Percentiles rank a stretch among this genome's conserved stretches.
These are phyloP conservation scores for Tadarida brasiliensis DNA, from an alignment of 2,797 vertebrate genomes.

Conservation along the genomic window DNA sequence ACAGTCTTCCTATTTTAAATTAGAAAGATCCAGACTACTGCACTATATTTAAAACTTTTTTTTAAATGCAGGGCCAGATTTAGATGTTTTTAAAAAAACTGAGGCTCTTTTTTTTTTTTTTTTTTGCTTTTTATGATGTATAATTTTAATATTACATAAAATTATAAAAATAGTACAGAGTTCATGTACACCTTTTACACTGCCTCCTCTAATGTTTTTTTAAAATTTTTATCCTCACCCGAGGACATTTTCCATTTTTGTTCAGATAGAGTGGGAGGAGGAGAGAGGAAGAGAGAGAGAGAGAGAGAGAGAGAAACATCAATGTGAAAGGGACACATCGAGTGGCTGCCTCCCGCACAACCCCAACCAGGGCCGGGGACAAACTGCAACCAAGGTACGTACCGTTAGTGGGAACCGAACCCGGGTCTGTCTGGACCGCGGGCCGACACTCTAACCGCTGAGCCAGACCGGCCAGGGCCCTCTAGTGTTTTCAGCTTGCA, in stretches of 20 bases:
- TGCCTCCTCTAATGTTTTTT: background rate
- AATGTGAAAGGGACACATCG: too few relatives aligned
- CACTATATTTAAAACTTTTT: conserved; percentile 29
- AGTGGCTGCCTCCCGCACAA: too few relatives aligned
- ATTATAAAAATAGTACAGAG: background rate
- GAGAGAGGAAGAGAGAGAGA: too few relatives aligned
- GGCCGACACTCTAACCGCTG: too few relatives aligned
- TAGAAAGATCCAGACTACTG: background rate
- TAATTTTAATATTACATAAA: conserved; percentile 23
- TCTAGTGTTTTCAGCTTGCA: background rate
- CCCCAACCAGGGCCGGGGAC: too few relatives aligned
- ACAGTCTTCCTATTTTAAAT: conserved; percentile 16
- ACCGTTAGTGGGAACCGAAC: too few relatives aligned
- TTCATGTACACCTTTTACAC: background rate
- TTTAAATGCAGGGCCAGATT: background rate
- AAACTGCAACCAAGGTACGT: too few relatives aligned
- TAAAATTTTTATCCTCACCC: too few relatives aligned
- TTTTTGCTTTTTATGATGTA: background rate
- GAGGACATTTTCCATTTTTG: too few relatives aligned
- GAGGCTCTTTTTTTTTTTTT: background rate
- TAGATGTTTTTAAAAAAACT: conserved; percentile 27
- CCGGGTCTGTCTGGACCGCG: too few relatives aligned
- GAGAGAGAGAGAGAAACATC: too few relatives aligned
- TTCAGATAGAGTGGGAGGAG: too few relatives aligned
- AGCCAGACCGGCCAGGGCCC: background rate